A percentile compares a stretch with the other conserved stretches of the same genome.
Conservation (phyloP, 2,888 invertebrate genomes). For the Cerceris ruficornis region DNA sequence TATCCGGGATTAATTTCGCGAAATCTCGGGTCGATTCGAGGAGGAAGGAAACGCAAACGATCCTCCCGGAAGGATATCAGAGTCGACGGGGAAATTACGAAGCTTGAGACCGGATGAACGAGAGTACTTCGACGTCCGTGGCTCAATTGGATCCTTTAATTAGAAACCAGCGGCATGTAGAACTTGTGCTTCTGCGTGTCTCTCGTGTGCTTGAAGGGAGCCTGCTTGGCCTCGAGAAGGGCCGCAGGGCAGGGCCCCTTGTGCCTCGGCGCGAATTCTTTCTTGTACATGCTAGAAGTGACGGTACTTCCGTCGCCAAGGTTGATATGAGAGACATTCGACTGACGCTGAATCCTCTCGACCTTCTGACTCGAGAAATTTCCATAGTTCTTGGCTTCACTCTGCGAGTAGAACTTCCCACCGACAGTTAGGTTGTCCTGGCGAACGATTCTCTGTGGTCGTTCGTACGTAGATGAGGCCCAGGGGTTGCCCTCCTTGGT, state of each 20-base stretch:
- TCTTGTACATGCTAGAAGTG: conserved; percentile 87
- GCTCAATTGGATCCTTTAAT: conserved; percentile 58
- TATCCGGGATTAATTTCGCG: conserved; percentile 1
- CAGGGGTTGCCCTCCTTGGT: conserved; percentile 85
- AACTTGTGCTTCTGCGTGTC: conserved; percentile 93
- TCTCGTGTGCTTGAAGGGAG: conserved; percentile 92
- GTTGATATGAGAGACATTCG: conserved; percentile 89
- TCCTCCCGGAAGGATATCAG: no score
- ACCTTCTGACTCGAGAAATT: conserved; percentile 84
- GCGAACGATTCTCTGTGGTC: conserved; percentile 85
- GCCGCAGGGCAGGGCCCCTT: conserved; percentile 91
- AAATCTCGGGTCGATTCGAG: neutral
- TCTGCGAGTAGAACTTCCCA: conserved; percentile 88
- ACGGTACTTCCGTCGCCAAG: conserved; percentile 87
- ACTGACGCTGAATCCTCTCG: conserved; percentile 85
- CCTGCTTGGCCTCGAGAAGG: conserved; percentile 88
- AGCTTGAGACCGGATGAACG: neutral
- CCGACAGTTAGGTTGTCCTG: conserved; percentile 88
- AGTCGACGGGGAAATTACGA: no score
- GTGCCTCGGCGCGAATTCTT: conserved; percentile 88
- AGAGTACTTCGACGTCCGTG: neutral
- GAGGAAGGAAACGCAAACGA: no score
- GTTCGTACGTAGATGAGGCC: conserved; percentile 83
- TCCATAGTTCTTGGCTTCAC: conserved; percentile 88
- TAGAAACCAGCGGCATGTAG: conserved; percentile 87